phyloP scores from a whole-genome alignment of 2,888 invertebrate species.

The Salpingus planirostris region DNA sequence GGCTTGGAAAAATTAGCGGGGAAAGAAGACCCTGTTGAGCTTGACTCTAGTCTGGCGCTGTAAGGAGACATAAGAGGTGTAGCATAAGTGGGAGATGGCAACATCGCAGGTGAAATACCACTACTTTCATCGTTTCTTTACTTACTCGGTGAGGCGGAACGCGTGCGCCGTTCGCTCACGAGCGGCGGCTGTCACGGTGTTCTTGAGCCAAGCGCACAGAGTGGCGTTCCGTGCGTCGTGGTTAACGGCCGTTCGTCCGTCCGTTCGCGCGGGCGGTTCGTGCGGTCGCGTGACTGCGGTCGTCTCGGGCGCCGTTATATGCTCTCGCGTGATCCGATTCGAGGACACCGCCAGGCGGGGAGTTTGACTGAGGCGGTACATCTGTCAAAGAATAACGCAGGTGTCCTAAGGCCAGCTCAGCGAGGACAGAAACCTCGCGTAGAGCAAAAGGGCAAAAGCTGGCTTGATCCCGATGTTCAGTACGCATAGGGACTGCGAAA shows the following conservation, averaged over 20 bases:
- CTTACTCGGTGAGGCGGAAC: no score
- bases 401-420: no score
- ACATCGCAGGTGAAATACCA: conserved; percentile 21
- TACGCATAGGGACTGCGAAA: no score
- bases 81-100: conserved; percentile 41
- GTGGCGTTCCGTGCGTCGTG: conserved; percentile 23
- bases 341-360: no score
- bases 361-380: no score
- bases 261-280: neutral
- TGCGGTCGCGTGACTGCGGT: neutral
- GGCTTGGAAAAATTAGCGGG: conserved; percentile 49
- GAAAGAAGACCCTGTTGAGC: conserved; percentile 64
- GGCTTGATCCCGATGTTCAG: no score
- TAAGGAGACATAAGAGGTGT: conserved; percentile 54
- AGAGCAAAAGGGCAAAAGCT: no score
- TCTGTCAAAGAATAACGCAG: no score
- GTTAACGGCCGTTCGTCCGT: neutral
- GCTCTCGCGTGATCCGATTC: neutral
- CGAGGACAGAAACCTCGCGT: no score
- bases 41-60: conserved; percentile 58
- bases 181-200: conserved; percentile 32
- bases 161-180: conserved; percentile 24
- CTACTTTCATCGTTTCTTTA: no score
- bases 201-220: conserved; percentile 37
- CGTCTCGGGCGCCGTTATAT: neutral